Conservation (phyloP, 2,113 vertebrate species). For the Nycticorax nycticorax region DNA sequence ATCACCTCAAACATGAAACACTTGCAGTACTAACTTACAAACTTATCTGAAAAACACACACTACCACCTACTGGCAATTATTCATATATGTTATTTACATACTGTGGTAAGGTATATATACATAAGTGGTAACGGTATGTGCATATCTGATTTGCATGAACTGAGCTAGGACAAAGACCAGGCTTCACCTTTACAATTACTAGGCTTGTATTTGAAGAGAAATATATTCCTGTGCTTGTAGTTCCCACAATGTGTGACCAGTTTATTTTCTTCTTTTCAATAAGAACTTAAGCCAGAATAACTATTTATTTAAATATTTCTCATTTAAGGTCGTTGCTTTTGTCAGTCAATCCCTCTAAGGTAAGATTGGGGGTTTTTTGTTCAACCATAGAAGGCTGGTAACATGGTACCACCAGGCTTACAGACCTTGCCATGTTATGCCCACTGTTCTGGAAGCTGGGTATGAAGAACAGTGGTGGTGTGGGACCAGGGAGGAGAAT, state of each 20-base stretch:
- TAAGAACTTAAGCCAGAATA: background rate
- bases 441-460: background rate
- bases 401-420: background rate
- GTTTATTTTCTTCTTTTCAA: background rate
- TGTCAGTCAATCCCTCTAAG: background rate
- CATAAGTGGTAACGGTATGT: background rate
- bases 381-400: background rate
- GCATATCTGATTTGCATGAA: background rate
- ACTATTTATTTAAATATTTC: background rate
- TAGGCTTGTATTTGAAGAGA: background rate
- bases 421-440: background rate
- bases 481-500: background rate
- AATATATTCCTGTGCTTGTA: background rate
- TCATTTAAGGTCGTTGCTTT: background rate
- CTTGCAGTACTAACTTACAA: background rate
- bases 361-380: background rate
- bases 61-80: slow-evolving; percentile 67
- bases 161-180: background rate
- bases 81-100: slow-evolving; percentile 50
- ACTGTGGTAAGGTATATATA: background rate
- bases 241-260: background rate
- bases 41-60: slow-evolving; percentile 49
- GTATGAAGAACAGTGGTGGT: background rate
- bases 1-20: slow-evolving; percentile 34
- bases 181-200: background rate